These are phyloP conservation scores for Byasa hedistus DNA, from an alignment of 2,888 invertebrate species.

Conservation along the genomic window DNA sequence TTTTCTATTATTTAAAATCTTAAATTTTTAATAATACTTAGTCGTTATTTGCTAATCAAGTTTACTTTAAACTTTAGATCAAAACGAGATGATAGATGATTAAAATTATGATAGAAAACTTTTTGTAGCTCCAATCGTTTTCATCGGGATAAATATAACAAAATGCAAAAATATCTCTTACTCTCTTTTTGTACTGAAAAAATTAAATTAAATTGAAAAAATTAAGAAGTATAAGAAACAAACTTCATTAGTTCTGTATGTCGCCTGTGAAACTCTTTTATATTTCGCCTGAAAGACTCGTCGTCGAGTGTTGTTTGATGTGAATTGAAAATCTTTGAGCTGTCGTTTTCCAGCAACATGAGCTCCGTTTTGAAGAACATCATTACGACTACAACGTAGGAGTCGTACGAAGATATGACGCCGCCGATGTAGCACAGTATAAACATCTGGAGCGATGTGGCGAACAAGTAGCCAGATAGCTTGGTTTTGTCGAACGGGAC, in stretches of 20 bases:
- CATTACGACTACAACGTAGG: conserved; percentile 58
- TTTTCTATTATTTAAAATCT: no score
- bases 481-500: conserved; percentile 57
- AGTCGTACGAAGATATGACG: conserved; percentile 61
- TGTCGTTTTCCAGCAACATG: conserved; percentile 52
- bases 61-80: no score
- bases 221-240: conserved; percentile 36
- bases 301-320: conserved; percentile 26
- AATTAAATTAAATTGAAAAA: no score
- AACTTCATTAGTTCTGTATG: conserved; percentile 57
- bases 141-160: not conserved
- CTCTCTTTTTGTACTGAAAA: no score
- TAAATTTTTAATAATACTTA: no score
- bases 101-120: no score
- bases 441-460: conserved; percentile 50
- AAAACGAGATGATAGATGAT: no score
- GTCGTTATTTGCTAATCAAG: no score
- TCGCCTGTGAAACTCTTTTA: conserved; percentile 51
- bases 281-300: conserved; percentile 36
- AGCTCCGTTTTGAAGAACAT: conserved; percentile 58
- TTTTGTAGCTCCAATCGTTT: not conserved
- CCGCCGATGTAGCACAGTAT: conserved; percentile 55
- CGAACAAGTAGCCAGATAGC: conserved; percentile 46
- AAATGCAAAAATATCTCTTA: no score
- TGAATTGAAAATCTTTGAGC: conserved; percentile 48